These are phyloP conservation scores for Aphidius ervi DNA, from an alignment of 1,140 invertebrate genomes.

Conservation along the genomic window DNA sequence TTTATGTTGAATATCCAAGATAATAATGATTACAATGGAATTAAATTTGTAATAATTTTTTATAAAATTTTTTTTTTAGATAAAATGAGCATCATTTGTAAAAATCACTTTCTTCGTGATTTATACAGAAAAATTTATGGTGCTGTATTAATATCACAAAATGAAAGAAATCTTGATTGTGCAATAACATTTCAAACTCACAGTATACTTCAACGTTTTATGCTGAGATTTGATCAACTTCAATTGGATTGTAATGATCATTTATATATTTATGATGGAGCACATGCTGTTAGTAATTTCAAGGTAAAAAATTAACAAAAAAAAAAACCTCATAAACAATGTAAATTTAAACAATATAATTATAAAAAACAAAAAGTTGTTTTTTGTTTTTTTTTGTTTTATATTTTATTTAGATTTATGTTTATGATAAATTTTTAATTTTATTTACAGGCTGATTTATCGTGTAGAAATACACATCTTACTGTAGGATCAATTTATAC, in stretches of 20 bases:
- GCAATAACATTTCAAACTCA: conserved; percentile 90
- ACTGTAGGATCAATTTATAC: conserved; percentile 84
- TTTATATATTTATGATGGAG: conserved; percentile 87
- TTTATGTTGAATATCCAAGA: too few relatives aligned
- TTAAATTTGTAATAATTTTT: neutral
- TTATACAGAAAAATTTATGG: conserved; percentile 87
- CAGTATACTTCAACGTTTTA: conserved; percentile 87
- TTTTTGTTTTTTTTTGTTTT: neutral
- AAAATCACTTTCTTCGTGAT: conserved; percentile 79
- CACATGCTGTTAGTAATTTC: conserved; percentile 77
- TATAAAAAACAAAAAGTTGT: neutral
- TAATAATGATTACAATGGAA: too few relatives aligned
- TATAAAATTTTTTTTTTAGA: conserved; percentile 59
- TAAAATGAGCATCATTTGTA: conserved; percentile 80
- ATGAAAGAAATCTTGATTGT: conserved; percentile 85
- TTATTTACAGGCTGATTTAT: conserved; percentile 75
- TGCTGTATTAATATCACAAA: conserved; percentile 80
- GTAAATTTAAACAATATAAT: neutral
- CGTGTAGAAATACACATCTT: conserved; percentile 84
- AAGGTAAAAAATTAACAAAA: conserved; percentile 61
- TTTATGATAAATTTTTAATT: conserved; percentile 5
- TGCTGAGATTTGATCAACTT: conserved; percentile 79
- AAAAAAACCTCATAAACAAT: neutral
- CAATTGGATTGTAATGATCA: conserved; percentile 90
- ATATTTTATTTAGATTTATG: neutral